These are phyloP conservation scores for Buteo buteo DNA, from an alignment of 2,113 vertebrate species.

Conservation along the genomic window DNA sequence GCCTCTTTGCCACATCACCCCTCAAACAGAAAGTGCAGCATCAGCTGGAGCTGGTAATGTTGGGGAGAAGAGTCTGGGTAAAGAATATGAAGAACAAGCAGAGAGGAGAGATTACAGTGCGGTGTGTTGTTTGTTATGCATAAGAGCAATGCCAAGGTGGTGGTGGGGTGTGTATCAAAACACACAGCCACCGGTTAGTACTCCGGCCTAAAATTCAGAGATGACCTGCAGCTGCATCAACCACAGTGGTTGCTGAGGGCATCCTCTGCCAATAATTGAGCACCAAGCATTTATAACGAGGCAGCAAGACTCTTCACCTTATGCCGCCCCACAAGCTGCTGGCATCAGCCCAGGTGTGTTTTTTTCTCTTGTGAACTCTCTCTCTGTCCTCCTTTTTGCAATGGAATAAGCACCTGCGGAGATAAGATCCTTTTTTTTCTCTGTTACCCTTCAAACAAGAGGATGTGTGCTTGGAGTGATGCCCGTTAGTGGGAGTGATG, in stretches of 20 bases:
- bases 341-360: not conserved
- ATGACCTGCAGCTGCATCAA: not conserved
- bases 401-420: not conserved
- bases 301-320: not conserved
- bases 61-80: not conserved
- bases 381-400: not conserved
- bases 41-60: fast-evolving
- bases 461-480: not conserved
- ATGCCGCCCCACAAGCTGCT: not conserved
- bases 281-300: not conserved
- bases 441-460: not conserved
- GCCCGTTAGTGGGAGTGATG: fast-evolving
- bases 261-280: not conserved
- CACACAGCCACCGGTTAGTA: not conserved
- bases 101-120: not conserved
- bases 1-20: not conserved
- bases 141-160: not conserved
- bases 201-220: not conserved
- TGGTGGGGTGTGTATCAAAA: not conserved
- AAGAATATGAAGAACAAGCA: not conserved
- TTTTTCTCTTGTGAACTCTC: not conserved
- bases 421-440: not conserved
- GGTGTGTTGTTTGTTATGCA: not conserved
- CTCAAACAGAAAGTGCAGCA: not conserved
- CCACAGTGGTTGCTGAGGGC: not conserved